Base-by-base conservation (phyloP, 2,888 invertebrate genomes). In the Acrobeloides nanus region DNA sequence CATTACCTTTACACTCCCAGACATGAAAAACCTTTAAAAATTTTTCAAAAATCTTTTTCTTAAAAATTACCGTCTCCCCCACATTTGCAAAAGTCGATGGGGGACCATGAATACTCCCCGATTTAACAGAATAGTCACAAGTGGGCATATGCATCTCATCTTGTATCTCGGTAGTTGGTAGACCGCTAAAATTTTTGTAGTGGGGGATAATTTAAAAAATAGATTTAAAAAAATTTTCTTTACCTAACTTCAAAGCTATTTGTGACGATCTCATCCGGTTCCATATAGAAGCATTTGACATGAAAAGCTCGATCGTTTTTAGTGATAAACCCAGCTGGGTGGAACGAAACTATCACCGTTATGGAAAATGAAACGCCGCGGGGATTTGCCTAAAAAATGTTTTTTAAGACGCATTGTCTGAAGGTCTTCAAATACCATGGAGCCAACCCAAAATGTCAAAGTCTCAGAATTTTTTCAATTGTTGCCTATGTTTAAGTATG, bases 211-310 rank as follows among this genome's bases (percentile, higher is more conserved):
- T 15, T 24, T 33, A 5, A 1, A 18, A n/a, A 8, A 33, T 17
- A 21, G 8, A 8, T 18, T 15, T 8, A 35, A 12, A 10, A 35
- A 12, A n/a, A 8, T 12, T 17, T 21, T 21, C 8, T 12, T 12
- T 44, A 72, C 71, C 70, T 72, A 46, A 72, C 72, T 53, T 71
- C 64, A 31, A 72, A 57, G 18, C 58, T 57, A 40, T 59, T 62
- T 4, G 70, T 66, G 15, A 72, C 72, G 26, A 67, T 58, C 57
- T 72, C 70, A 55, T 72, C 72, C 3, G 72, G 68, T 50, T 72
- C 72, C 61, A 64, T 66, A 48, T 72, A 72, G 51, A 73, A 71
- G 42, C 72, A 72, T 18, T 59, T 59, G 25, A 72, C 59, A 42
- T 66, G 62, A 57, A 68, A 72, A 5, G 72, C 72, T 0, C 70